These are phyloP conservation scores for Mayetiola destructor DNA, from an alignment of 2,888 invertebrate species.

Conservation along the genomic window DNA sequence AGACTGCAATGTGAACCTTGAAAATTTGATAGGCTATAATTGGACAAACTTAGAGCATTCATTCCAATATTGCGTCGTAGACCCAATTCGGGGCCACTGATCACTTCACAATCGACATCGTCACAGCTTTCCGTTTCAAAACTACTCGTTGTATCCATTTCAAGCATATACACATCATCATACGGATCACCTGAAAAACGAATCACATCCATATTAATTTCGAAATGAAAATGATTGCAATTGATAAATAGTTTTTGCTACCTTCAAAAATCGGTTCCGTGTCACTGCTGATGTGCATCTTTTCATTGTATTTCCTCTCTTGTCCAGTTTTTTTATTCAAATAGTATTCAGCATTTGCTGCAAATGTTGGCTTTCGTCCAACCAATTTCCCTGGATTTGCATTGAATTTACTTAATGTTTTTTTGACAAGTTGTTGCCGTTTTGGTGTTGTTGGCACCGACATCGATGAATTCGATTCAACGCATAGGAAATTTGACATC, in stretches of 20 bases:
- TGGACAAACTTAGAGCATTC: conserved; percentile 37
- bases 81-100: conserved; percentile 34
- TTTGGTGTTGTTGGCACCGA: conserved; percentile 53
- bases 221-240: no score
- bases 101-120: conserved; percentile 8
- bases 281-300: neutral
- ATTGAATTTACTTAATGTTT: neutral
- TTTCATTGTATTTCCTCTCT: neutral
- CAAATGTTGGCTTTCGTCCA: neutral
- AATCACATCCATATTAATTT: no score
- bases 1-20: conserved; percentile 34
- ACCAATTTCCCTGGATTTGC: neutral
- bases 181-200: conserved; percentile 21
- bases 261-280: neutral
- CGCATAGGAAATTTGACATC: neutral
- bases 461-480: conserved; percentile 28
- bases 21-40: conserved; percentile 26
- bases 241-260: no score
- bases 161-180: neutral
- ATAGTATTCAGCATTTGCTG: conserved; percentile 3
- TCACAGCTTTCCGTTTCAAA: conserved; percentile 15
- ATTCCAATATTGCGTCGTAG: conserved; percentile 37
- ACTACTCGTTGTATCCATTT: conserved; percentile 14
- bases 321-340: neutral
- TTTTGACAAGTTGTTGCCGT: conserved; percentile 19